phyloP scores from a whole-genome alignment of 2,113 vertebrate genomes.

The Hydrolagus affinis region DNA sequence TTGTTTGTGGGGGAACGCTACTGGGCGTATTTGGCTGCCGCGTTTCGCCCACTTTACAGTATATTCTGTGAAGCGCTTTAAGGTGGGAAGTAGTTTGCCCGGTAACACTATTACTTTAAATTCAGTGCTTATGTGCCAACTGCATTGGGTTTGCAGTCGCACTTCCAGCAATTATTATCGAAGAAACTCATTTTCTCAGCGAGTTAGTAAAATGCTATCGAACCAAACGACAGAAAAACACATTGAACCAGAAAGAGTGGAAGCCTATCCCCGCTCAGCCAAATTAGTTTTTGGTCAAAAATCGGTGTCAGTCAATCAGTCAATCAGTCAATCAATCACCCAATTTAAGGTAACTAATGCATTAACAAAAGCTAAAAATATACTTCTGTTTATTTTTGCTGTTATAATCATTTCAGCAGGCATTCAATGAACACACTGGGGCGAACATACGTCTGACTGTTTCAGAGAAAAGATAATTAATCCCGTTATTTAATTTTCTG shows the following conservation, averaged over 20 bases:
- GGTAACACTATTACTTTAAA: neutral
- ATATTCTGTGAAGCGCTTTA: too few relatives aligned
- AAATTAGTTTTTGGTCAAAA: too few relatives aligned
- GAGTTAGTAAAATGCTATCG: too few relatives aligned
- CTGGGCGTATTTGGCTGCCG: too few relatives aligned
- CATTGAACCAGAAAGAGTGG: too few relatives aligned
- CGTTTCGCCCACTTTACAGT: too few relatives aligned
- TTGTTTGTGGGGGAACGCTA: too few relatives aligned
- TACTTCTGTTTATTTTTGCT: neutral
- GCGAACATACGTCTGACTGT: constrained; percentile 20
- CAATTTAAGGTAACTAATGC: neutral
- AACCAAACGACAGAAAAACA: too few relatives aligned
- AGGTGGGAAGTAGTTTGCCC: neutral
- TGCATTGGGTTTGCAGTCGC: neutral
- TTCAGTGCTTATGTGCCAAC: neutral
- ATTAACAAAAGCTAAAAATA: neutral
- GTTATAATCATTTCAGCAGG: constrained; percentile 15
- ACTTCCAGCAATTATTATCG: neutral
- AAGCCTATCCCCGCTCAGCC: too few relatives aligned
- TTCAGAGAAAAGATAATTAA: constrained; percentile 27
- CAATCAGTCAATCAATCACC: constrained; percentile 13
- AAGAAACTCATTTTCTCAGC: neutral
- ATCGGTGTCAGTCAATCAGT: neutral
- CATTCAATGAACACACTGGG: constrained; percentile 14
- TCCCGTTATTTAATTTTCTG: constrained; percentile 23